phyloP scores from a whole-genome alignment of 2,888 invertebrate species.

The Chymomyza fuscimana region DNA sequence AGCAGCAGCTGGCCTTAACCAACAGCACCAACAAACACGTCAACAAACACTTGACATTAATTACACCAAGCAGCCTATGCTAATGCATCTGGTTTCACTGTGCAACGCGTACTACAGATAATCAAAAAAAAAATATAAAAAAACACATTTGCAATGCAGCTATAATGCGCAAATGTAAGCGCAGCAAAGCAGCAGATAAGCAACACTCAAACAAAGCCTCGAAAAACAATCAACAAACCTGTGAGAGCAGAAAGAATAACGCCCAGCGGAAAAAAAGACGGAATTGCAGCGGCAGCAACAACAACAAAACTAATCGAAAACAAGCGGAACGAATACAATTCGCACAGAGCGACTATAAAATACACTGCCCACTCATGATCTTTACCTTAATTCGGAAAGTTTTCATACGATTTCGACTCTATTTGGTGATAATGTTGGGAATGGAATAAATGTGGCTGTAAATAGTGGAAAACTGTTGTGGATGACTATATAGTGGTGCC shows the following conservation, averaged over 20 bases:
- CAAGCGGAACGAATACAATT: too few relatives aligned
- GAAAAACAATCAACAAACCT: not conserved
- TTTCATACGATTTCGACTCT: too few relatives aligned
- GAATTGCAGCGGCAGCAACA: constrained; percentile 23
- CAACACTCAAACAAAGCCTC: constrained; percentile 26
- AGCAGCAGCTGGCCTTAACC: not conserved
- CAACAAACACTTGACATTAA: constrained; percentile 52
- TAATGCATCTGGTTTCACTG: constrained; percentile 60
- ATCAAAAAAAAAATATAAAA: constrained; percentile 5
- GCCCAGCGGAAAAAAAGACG: constrained; percentile 34
- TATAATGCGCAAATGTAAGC: not conserved
- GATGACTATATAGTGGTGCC: too few relatives aligned
- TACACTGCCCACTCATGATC: too few relatives aligned
- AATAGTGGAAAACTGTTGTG: too few relatives aligned
- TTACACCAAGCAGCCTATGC: constrained; percentile 42
- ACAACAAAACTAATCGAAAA: constrained; percentile 19
- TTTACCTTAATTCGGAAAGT: too few relatives aligned
- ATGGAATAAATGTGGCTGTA: too few relatives aligned
- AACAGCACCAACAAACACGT: not conserved
- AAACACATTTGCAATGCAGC: constrained; percentile 43
- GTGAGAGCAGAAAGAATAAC: constrained; percentile 21
- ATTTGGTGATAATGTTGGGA: too few relatives aligned
- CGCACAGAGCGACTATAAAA: too few relatives aligned
- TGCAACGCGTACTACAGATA: constrained; percentile 34
- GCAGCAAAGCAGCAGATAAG: not conserved